Evolutionary conservation across 2,888 invertebrate species (phyloP).

Genomic region (Alloscopus bannaensis): DNA sequence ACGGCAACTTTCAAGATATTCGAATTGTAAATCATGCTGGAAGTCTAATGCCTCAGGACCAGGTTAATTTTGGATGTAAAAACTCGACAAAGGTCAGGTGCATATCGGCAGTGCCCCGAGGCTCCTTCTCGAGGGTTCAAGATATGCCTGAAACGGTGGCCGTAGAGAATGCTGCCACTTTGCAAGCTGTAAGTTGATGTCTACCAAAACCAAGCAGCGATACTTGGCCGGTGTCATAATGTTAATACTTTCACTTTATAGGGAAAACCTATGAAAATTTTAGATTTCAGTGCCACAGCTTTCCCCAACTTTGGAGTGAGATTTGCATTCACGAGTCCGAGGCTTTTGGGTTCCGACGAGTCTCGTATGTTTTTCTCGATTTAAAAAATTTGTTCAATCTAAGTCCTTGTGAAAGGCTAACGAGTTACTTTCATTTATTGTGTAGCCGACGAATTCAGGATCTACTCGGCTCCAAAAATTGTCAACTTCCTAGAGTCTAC

Average conservation of each 20-base stretch:
- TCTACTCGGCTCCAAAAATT: slow-evolving; percentile 60
- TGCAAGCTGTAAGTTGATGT: slow-evolving; percentile 42
- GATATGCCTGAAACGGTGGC: slow-evolving; percentile 43
- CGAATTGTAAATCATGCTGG: slow-evolving; percentile 55
- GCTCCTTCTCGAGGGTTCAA: slow-evolving; percentile 49
- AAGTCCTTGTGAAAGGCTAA: too few species aligned
- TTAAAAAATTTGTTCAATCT: too few species aligned
- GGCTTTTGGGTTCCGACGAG: slow-evolving; percentile 56
- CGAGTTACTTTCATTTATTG: neutral
- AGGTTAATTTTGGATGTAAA: slow-evolving; percentile 58
- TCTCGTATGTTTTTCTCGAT: slow-evolving; percentile 30
- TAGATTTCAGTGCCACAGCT: slow-evolving; percentile 58
- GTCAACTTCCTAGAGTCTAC: slow-evolving; percentile 61
- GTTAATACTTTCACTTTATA: slow-evolving; percentile 16
- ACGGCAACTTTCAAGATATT: slow-evolving; percentile 32
- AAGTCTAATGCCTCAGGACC: slow-evolving; percentile 45
- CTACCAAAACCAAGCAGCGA: too few species aligned
- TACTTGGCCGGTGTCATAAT: neutral
- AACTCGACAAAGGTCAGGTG: slow-evolving; percentile 54
- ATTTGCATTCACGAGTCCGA: slow-evolving; percentile 66
- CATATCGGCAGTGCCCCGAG: slow-evolving; percentile 39
- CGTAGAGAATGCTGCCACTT: slow-evolving; percentile 57
- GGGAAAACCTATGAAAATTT: slow-evolving; percentile 62
- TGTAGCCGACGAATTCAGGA: slow-evolving; percentile 51
- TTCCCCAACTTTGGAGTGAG: slow-evolving; percentile 35